phyloP scores from a whole-genome alignment of 2,888 invertebrate species.

The Calameuta filiformis region DNA sequence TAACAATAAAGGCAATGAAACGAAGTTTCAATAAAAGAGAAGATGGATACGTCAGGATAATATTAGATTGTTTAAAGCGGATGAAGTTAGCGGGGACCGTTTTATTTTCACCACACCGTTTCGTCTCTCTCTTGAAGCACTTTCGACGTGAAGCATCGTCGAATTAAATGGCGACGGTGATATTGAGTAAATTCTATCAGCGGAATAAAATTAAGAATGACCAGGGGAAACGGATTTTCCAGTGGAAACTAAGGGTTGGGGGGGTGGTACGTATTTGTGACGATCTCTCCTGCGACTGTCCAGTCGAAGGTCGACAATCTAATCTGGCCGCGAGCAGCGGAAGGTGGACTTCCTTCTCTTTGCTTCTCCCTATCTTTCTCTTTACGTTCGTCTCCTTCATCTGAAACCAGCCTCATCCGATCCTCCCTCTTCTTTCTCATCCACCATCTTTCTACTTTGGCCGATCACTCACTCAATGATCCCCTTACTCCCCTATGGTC shows the following conservation, averaged over 20 bases:
- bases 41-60: neutral
- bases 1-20: neutral
- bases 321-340: conserved; percentile 45
- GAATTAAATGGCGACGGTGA: too few species aligned
- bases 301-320: conserved; percentile 52
- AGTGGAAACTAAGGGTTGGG: neutral
- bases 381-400: neutral
- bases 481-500: conserved; percentile 24
- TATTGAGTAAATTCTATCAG: conserved; percentile 32
- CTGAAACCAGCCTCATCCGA: neutral
- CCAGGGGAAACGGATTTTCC: conserved; percentile 1
- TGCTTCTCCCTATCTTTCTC: neutral
- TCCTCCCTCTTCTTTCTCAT: conserved; percentile 23
- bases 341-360: neutral
- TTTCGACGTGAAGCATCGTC: neutral
- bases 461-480: conserved; percentile 55
- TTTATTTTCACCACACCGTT: neutral
- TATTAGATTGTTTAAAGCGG: neutral
- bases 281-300: conserved; percentile 26
- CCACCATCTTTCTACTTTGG: conserved; percentile 14
- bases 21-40: neutral
- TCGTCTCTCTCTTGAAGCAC: neutral
- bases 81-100: neutral
- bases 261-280: conserved; percentile 38
- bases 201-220: conserved; percentile 42